phyloP scores from a whole-genome alignment of 1,140 invertebrate species.

The Ditylenchus dipsaci region DNA sequence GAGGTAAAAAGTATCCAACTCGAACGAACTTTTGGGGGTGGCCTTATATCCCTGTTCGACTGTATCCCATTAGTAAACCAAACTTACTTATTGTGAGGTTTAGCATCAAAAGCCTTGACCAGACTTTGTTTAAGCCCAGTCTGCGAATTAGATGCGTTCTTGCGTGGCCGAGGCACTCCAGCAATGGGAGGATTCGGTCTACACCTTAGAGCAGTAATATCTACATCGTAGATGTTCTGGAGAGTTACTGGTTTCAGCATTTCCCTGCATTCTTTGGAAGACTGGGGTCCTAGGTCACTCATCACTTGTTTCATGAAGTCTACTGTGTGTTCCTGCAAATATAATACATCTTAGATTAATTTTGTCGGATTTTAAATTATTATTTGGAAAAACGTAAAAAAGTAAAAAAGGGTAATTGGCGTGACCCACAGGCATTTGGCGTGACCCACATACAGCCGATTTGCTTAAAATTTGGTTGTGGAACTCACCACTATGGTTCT shows the following conservation, averaged over 20 bases:
- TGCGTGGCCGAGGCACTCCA: background rate
- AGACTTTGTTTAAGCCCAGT: background rate
- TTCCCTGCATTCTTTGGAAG: conserved; percentile 29
- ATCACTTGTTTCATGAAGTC: conserved; percentile 47
- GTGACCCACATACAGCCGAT: no score
- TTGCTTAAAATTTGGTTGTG: no score
- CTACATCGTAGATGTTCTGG: conserved; percentile 41
- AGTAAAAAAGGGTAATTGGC: background rate
- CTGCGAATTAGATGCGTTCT: background rate
- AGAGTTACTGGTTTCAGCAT: conserved; percentile 37
- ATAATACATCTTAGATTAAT: no score
- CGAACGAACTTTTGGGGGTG: no score
- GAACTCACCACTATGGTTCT: conserved; percentile 34
- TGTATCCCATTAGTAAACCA: background rate
- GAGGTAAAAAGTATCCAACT: no score
- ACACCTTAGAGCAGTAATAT: conserved; percentile 24
- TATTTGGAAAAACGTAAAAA: conserved; percentile 6
- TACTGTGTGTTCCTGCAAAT: conserved; percentile 31
- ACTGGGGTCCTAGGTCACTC: conserved; percentile 21
- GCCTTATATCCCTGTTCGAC: no score
- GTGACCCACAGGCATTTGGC: no score
- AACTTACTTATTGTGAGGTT: background rate
- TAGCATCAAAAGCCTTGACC: background rate
- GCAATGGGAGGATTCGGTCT: conserved; percentile 1
- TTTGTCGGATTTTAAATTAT: background rate